A percentile compares a stretch with the other conserved stretches of the same genome.
Conservation (phyloP, 2,888 invertebrate species). For the Polyommatus iphigenia region DNA sequence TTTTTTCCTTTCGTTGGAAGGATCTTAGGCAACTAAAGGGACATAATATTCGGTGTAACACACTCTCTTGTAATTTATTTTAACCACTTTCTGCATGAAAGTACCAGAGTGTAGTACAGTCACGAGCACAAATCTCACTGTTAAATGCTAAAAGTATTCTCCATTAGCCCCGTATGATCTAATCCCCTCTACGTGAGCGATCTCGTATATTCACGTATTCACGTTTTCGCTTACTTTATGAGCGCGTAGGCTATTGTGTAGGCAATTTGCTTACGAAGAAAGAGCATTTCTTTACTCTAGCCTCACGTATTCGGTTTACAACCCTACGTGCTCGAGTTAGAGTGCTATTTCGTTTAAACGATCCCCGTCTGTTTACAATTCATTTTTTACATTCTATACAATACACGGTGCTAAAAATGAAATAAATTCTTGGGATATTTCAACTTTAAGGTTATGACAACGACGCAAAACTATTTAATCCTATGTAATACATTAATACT, state of each 20-base stretch:
- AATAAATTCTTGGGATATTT: background rate
- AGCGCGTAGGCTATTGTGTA: conserved; percentile 10
- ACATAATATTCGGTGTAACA: too few relatives aligned
- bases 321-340: background rate
- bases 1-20: too few relatives aligned
- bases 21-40: too few relatives aligned
- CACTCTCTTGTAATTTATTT: background rate
- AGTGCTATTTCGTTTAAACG: background rate
- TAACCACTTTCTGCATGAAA: background rate
- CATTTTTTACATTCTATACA: conserved; percentile 2
- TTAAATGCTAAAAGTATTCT: conserved; percentile 1
- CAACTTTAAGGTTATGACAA: conserved; percentile 2
- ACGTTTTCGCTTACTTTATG: background rate
- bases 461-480: background rate
- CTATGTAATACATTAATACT: background rate
- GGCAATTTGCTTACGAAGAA: conserved; percentile 22
- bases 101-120: background rate
- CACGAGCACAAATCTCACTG: too few relatives aligned
- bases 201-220: background rate
- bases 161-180: background rate
- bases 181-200: background rate
- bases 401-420: background rate
- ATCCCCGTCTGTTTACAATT: background rate
- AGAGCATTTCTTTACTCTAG: conserved; percentile 1
- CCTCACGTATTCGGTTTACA: background rate